Base-by-base conservation (phyloP, 2,113 vertebrate genomes). In the Nanger granti region DNA sequence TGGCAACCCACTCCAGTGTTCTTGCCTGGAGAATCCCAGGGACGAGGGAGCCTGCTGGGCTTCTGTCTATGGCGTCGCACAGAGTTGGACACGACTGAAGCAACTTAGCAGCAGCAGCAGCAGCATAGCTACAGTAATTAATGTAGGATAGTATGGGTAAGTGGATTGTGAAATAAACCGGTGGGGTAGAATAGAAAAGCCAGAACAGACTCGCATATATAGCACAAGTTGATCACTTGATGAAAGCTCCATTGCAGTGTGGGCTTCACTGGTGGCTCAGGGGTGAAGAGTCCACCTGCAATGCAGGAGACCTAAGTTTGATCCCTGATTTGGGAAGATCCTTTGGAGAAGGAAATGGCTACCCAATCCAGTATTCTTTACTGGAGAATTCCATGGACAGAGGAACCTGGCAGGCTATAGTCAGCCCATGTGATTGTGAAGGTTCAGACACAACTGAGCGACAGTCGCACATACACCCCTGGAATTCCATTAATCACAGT, bases 51-150 rank as follows among this genome's bases (percentile, higher is more conserved):
- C 62, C 62, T 31, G 13, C 7, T 64, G 14, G 62, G 62, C 62
- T 64, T 6, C 62, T 3, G 1, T 64, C 62, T 34, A 2, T 34
- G 29, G 62, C 13, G 29, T 64, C 0, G 6, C 6, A 15, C 62
- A 64, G 60, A 62, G 62, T 34, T 0, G 29, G 62, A 34, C 29
- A 64, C 29, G 1, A 64, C 28, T 64, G 62, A 31, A 64, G 62
- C 0, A 1, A 34, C 62, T 64, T 29, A 62, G 60, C 29, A 31
- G 1, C 60, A 64, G 62, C 62, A 64, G 1, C 60, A 64, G 62
- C 62, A 64, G 62, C 62, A 44, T 47, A 80, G n/a, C 91, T 87
- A 44, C 7, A 34, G 31, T 87, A 91, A 44, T 91, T 87, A 54
- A 37, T 37, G 28, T 55, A 82, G 9, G 57, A 24, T 73, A 47